Base-by-base conservation (phyloP, 2,113 vertebrate genomes). In the Hemicordylus capensis region DNA sequence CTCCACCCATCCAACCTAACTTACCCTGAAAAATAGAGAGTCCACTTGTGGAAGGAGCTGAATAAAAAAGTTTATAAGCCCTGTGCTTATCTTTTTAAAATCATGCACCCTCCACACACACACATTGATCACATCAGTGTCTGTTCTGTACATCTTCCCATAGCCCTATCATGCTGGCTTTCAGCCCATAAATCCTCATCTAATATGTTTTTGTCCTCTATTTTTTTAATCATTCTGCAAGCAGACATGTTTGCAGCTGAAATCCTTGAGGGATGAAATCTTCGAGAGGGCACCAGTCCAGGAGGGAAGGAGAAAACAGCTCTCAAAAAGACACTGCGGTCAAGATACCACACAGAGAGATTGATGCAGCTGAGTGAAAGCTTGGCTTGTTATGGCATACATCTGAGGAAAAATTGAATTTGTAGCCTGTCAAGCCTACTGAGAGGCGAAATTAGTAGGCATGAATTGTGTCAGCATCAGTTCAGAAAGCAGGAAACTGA, bases 361-460 rank as follows among this genome's bases (percentile, higher is more conserved):
- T 39, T 17, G 24, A 24, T 15, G 54, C 28, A 81, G 76, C 59
- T 15, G 81, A 61, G 72, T 86, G 42, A 28, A 80, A 74, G 75
- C 44, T 58, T 67, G 48, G 42, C 9, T 0, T 0, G 9, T 44
- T 48, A 80, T 73, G 44, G 69, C 44, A 84, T 51, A 70, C 2
- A 34, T 72, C 48, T 77, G 87, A 58, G 61, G 11, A 70, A 76
- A 77, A 79, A 67, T 7, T 3, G n/a, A 14, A n/a, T 8, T 1
- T 78, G 69, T 44, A 28, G 81, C 4, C 17, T 48, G 70, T 51
- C 22, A 86, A 48, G 74, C n/a, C 1, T 1, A 81, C 28, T 3
- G 10, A 66, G 28, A 28, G 37, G 64, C 87, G 72, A 90, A 91
- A 89, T 84, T 28, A 80, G 85, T 37, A 85, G 61, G 73, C 90